Evolutionary conservation across 2,888 invertebrate species (phyloP).

Genomic region (Blera fallax): DNA sequence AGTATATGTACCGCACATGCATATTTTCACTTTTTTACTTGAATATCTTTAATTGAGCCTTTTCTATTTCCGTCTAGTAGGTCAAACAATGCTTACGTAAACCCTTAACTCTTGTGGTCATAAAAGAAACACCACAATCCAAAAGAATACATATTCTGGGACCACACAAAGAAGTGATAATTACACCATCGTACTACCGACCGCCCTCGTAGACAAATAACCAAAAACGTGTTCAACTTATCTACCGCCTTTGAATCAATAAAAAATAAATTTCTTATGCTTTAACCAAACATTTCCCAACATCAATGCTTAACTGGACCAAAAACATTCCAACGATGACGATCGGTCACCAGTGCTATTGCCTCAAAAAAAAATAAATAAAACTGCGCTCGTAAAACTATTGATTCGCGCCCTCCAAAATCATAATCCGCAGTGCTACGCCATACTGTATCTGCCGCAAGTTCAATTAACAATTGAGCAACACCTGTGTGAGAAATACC

Average conservation of each 20-base stretch:
- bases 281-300: constrained; percentile 34
- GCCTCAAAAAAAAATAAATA: background rate
- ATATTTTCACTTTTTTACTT: background rate
- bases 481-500: constrained; percentile 57
- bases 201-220: constrained; percentile 7
- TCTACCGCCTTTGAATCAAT: constrained; percentile 18
- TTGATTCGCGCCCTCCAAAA: constrained; percentile 42
- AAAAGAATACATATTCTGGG: background rate
- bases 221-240: constrained; percentile 18
- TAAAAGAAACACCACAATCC: background rate
- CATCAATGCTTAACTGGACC: constrained; percentile 25
- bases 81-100: background rate
- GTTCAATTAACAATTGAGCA: constrained; percentile 57
- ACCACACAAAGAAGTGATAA: constrained; percentile 24
- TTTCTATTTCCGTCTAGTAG: background rate
- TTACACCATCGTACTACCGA: background rate
- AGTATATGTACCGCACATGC: too few relatives aligned
- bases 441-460: constrained; percentile 5
- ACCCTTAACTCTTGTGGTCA: background rate
- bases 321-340: constrained; percentile 10
- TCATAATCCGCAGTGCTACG: constrained; percentile 39
- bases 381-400: constrained; percentile 20
- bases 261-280: constrained; percentile 3
- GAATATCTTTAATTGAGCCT: background rate
- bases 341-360: constrained; percentile 20